These are phyloP conservation scores for Agrotis clavis DNA, from an alignment of 2,888 invertebrate species.

Conservation along the genomic window DNA sequence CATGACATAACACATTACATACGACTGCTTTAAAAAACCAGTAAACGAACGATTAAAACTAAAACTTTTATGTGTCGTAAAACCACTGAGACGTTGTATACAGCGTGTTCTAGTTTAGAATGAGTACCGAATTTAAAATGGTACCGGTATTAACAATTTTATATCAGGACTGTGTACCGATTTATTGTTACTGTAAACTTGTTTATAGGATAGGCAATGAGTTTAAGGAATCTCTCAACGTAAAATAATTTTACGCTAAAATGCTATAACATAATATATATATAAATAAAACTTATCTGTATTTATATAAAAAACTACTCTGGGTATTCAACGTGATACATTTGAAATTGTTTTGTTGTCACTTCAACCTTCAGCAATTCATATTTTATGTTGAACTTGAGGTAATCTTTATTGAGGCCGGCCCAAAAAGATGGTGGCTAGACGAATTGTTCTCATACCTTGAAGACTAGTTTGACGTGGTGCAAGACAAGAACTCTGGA, in stretches of 20 bases:
- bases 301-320: no score
- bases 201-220: slow-evolving; percentile 2
- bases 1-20: slow-evolving; percentile 29
- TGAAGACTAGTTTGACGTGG: no score
- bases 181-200: slow-evolving; percentile 21
- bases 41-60: slow-evolving; percentile 61
- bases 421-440: no score
- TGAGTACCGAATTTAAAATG: slow-evolving; percentile 33
- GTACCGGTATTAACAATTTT: slow-evolving; percentile 29
- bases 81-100: slow-evolving; percentile 41
- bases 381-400: no score
- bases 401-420: no score
- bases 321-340: no score
- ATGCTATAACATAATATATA: no score
- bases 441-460: no score
- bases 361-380: no score
- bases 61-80: slow-evolving; percentile 61
- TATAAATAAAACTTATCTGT: no score
- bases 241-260: background rate
- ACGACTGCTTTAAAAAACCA: slow-evolving; percentile 49
- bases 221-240: background rate
- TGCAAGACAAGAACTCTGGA: no score
- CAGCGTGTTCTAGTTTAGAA: slow-evolving; percentile 39
- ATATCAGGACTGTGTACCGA: slow-evolving; percentile 12
- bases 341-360: no score